These are phyloP conservation scores for Leiothrix lutea DNA, from an alignment of 2,113 vertebrate genomes.

Conservation along the genomic window DNA sequence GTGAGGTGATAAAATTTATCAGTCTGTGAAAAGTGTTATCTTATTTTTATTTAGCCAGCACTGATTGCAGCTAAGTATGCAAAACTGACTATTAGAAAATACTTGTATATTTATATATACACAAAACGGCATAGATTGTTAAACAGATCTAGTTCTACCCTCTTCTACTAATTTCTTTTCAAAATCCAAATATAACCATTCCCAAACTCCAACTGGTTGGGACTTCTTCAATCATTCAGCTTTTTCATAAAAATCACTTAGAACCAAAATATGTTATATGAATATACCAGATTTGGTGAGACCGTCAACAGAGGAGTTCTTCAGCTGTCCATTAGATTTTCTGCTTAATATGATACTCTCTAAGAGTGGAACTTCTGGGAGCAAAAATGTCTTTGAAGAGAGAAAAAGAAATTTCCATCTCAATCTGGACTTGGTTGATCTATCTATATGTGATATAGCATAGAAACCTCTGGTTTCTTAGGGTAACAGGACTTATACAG, in stretches of 20 bases:
- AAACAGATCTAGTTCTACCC: neutral
- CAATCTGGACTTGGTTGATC: neutral
- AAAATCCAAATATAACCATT: neutral
- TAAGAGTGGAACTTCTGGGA: neutral
- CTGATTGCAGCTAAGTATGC: neutral
- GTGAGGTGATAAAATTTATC: neutral
- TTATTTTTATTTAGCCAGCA: neutral
- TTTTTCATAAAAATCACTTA: neutral
- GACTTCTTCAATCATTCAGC: neutral
- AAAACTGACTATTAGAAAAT: neutral
- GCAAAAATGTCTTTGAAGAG: neutral
- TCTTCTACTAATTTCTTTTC: neutral
- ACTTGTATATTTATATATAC: neutral
- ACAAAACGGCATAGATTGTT: neutral
- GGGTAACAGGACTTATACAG: no score
- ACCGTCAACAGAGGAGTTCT: neutral
- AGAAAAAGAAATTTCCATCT: neutral
- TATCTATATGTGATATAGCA: neutral
- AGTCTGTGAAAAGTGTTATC: neutral
- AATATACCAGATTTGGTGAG: neutral
- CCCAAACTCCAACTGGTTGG: neutral
- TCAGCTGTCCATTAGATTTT: neutral
- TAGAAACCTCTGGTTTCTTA: neutral
- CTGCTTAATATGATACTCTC: neutral
- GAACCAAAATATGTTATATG: neutral